Conservation (phyloP, 2,888 invertebrate species). For the Phortica okadai region DNA sequence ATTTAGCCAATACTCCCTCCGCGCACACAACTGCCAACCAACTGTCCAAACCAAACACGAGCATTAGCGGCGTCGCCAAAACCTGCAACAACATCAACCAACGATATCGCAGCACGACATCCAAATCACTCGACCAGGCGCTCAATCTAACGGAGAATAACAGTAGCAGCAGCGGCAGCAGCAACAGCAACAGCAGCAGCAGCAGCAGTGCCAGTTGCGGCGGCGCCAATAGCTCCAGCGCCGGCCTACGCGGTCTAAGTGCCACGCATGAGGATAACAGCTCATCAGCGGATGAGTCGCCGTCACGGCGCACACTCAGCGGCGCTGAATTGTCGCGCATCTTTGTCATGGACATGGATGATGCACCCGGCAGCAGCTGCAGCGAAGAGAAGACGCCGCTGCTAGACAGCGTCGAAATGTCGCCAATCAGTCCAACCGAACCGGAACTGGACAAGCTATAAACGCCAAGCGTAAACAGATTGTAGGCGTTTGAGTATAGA, state of each 20-base stretch:
- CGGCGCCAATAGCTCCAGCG: slow-evolving; percentile 39
- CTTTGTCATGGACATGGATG: slow-evolving; percentile 71
- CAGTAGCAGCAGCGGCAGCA: slow-evolving; percentile 42
- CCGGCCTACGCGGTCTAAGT: not conserved
- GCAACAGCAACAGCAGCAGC: slow-evolving; percentile 49
- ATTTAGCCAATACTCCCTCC: slow-evolving; percentile 61
- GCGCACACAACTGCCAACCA: slow-evolving; percentile 47
- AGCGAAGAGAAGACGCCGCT: slow-evolving; percentile 76
- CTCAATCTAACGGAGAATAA: slow-evolving; percentile 54
- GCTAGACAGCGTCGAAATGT: slow-evolving; percentile 76
- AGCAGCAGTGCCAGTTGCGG: slow-evolving; percentile 36
- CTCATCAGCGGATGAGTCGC: slow-evolving; percentile 73
- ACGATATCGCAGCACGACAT: slow-evolving; percentile 61
- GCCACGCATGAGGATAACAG: slow-evolving; percentile 60
- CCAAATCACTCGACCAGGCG: slow-evolving; percentile 69
- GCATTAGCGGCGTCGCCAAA: not conserved
- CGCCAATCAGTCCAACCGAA: slow-evolving; percentile 76
- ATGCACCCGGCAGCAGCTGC: slow-evolving; percentile 69
- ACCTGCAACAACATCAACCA: not conserved
- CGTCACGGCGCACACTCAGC: slow-evolving; percentile 68
- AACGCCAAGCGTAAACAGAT: slow-evolving; percentile 34
- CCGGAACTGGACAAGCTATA: slow-evolving; percentile 65
- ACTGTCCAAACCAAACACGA: not conserved
- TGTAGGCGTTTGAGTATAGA: slow-evolving; percentile 31
- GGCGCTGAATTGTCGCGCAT: slow-evolving; percentile 70